These are phyloP conservation scores for Battus philenor DNA, from an alignment of 1,140 invertebrate species.

Conservation along the genomic window DNA sequence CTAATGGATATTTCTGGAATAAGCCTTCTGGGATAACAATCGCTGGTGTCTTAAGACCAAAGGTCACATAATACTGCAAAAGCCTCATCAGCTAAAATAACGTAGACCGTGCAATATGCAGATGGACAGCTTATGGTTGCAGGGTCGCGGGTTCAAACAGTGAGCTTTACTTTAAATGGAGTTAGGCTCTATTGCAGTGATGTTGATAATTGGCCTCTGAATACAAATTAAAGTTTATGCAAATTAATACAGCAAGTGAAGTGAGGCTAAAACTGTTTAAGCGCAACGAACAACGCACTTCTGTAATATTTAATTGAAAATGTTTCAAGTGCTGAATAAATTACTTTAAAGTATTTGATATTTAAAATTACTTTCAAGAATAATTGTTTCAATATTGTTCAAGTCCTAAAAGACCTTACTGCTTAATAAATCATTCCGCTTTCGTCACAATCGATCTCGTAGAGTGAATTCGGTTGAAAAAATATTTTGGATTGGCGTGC, in stretches of 20 bases:
- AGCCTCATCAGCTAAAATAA: constrained; percentile 19
- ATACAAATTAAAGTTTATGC: constrained; percentile 4
- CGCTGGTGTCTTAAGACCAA: constrained; percentile 10
- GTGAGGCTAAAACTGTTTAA: neutral
- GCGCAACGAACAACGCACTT: too few relatives aligned
- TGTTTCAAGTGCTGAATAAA: too few relatives aligned
- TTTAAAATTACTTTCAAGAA: too few relatives aligned
- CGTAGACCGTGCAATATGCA: constrained; percentile 24
- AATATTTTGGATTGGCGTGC: too few relatives aligned
- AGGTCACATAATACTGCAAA: constrained; percentile 14
- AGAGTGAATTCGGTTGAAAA: too few relatives aligned
- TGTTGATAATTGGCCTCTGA: constrained; percentile 6
- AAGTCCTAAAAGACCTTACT: too few relatives aligned
- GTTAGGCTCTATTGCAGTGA: constrained; percentile 14
- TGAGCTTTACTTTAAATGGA: constrained; percentile 13
- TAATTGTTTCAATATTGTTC: too few relatives aligned
- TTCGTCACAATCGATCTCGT: too few relatives aligned
- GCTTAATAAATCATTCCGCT: too few relatives aligned
- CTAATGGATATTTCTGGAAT: too few relatives aligned
- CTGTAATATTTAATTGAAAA: too few relatives aligned
- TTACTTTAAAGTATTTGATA: too few relatives aligned
- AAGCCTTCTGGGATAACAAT: neutral
- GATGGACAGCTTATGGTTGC: constrained; percentile 21
- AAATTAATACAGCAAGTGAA: neutral
- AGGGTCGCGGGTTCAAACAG: constrained; percentile 19